A percentile compares a stretch with the other conserved stretches of the same genome.
phyloP scores from a whole-genome alignment of 2,888 invertebrate species.

The Lumbricus terrestris region DNA sequence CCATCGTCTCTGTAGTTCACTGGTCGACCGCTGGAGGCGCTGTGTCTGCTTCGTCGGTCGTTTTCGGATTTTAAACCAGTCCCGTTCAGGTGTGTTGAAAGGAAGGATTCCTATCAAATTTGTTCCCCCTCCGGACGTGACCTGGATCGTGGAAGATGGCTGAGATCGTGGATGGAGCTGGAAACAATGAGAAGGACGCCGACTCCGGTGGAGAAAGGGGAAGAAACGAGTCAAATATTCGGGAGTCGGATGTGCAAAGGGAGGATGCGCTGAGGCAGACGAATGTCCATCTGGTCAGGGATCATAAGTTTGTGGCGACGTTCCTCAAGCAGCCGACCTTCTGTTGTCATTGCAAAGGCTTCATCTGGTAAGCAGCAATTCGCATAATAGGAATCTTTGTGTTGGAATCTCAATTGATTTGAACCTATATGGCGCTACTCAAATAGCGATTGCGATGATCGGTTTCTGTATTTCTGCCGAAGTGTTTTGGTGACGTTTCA shows the following conservation, averaged over 20 bases:
- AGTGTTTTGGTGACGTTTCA: too few relatives aligned
- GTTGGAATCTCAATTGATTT: too few relatives aligned
- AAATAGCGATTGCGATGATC: too few relatives aligned
- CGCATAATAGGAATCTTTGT: too few relatives aligned
- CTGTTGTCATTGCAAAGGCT: conserved; percentile 99
- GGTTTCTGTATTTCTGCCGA: too few relatives aligned
- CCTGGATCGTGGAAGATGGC: not conserved
- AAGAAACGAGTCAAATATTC: not conserved
- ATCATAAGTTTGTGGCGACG: conserved; percentile 97
- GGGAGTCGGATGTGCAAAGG: conserved; percentile 37
- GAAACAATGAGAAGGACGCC: not conserved
- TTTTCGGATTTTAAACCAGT: not conserved
- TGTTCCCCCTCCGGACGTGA: not conserved
- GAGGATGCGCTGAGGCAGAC: conserved; percentile 96
- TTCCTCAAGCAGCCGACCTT: conserved; percentile 99
- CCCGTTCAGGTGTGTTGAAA: not conserved
- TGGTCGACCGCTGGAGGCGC: not conserved
- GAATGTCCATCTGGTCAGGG: conserved; percentile 97
- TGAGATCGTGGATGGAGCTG: not conserved
- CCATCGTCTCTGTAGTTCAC: not conserved
- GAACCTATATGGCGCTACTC: too few relatives aligned
- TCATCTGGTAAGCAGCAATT: conserved; percentile 93
- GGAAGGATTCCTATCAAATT: not conserved
- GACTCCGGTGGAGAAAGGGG: not conserved
- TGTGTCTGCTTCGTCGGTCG: not conserved